Percentiles rank a stretch among this genome's conserved stretches.
phyloP scores from a whole-genome alignment of 2,797 vertebrate genomes.

The Cephalopachus bancanus region DNA sequence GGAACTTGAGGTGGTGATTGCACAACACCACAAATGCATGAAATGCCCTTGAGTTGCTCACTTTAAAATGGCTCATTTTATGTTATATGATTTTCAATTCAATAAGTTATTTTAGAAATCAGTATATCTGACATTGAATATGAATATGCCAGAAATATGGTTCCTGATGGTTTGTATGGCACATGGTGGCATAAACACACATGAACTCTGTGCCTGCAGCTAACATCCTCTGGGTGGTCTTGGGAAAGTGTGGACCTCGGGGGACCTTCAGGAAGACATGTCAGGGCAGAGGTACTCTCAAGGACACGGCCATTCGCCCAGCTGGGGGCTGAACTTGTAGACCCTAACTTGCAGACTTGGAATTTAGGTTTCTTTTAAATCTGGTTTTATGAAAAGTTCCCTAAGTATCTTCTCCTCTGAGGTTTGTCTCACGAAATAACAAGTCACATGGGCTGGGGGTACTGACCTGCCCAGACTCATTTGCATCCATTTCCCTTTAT shows the following conservation, averaged over 20 bases:
- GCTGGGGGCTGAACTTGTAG: too few relatives aligned
- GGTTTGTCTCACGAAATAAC: neutral
- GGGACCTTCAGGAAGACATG: too few relatives aligned
- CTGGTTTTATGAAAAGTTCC: neutral
- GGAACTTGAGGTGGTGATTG: rapidly evolving
- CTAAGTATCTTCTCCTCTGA: neutral
- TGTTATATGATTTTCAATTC: neutral
- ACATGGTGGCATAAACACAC: rapidly evolving
- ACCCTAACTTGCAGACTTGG: neutral
- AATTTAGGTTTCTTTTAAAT: too few relatives aligned
- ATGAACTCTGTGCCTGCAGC: rapidly evolving
- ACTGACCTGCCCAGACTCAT: neutral
- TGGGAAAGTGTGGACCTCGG: neutral
- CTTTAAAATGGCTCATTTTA: neutral
- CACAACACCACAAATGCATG: too few relatives aligned
- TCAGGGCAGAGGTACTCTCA: neutral
- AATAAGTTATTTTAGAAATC: neutral
- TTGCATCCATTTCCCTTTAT: conserved; percentile 11
- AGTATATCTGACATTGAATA: neutral
- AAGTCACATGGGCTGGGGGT: neutral
- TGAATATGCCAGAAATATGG: neutral
- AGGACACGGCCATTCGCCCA: rapidly evolving
- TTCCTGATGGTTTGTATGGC: rapidly evolving
- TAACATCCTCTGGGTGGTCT: too few relatives aligned
- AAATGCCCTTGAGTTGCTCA: neutral